Percentiles rank a stretch among this genome's conserved stretches.
Conservation (phyloP, 2,113 vertebrate species). For the Mirounga angustirostris region DNA sequence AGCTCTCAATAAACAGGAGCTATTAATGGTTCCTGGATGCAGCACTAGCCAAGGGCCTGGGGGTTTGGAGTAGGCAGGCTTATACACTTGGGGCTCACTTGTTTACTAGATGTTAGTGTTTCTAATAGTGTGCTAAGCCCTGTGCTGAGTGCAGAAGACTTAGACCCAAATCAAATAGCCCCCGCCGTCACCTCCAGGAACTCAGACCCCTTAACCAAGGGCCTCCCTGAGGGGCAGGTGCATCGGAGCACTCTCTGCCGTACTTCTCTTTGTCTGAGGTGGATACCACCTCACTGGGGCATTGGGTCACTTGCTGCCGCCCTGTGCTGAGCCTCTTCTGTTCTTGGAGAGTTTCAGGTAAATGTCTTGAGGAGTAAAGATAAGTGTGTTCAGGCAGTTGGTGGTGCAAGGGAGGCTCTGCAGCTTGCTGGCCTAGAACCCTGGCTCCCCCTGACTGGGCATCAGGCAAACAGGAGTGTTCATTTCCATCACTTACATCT, state of each 20-base stretch:
- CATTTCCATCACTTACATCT: rapidly evolving
- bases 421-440: rapidly evolving
- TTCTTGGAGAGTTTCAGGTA: background rate
- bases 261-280: background rate
- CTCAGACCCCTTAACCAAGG: background rate
- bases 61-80: slow-evolving; percentile 45
- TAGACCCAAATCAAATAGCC: background rate
- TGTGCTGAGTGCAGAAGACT: background rate
- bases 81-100: slow-evolving; percentile 53
- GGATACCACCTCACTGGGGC: rapidly evolving
- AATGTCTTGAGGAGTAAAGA: background rate
- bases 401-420: background rate
- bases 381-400: background rate
- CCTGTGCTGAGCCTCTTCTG: background rate
- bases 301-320: background rate
- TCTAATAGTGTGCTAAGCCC: slow-evolving; percentile 18
- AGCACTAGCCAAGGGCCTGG: background rate
- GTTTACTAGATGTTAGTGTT: slow-evolving; percentile 54
- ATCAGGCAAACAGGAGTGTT: too few species aligned
- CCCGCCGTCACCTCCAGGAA: background rate
- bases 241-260: background rate
- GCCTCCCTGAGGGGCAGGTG: background rate
- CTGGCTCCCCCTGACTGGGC: background rate
- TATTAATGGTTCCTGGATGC: slow-evolving; percentile 35
- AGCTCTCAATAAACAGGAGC: background rate